Evolutionary conservation across 1,140 invertebrate genomes (phyloP).

Genomic region (Cylas formicarius): DNA sequence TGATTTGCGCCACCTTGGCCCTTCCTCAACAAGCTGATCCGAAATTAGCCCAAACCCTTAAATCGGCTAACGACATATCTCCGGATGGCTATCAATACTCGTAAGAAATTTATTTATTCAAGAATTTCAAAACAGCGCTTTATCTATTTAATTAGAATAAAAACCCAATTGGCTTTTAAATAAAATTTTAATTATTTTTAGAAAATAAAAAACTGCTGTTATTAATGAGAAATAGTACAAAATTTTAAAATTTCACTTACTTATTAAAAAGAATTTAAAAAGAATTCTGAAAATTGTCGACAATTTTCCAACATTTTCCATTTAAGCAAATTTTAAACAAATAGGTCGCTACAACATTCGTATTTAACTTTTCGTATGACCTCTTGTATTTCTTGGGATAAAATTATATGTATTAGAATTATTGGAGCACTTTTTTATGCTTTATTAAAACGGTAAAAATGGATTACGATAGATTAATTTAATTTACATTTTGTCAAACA

Average conservation of each 20-base stretch:
- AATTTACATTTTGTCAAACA: no score
- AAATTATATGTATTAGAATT: background rate
- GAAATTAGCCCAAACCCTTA: slow-evolving; percentile 12
- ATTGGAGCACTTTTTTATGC: no score
- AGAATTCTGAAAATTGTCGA: no score
- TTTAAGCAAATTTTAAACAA: no score
- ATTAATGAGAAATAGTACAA: background rate
- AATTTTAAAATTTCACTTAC: background rate
- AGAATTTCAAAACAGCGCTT: background rate
- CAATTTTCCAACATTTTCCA: no score
- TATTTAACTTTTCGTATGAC: no score
- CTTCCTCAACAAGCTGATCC: slow-evolving; percentile 9
- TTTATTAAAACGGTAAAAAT: no score
- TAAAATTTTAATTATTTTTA: slow-evolving; percentile 2
- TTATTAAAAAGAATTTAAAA: no score
- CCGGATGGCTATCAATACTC: slow-evolving; percentile 19
- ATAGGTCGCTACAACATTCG: no score
- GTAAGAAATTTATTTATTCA: slow-evolving; percentile 11
- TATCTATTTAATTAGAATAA: background rate
- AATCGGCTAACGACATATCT: slow-evolving; percentile 8
- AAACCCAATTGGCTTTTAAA: background rate
- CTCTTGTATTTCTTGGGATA: slow-evolving; percentile 1
- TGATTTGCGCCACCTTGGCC: slow-evolving; percentile 5
- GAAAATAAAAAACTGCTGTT: background rate
- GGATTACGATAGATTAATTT: no score